These are phyloP conservation scores for Oxyruncus cristatus DNA, from an alignment of 2,113 vertebrate genomes.

Conservation along the genomic window DNA sequence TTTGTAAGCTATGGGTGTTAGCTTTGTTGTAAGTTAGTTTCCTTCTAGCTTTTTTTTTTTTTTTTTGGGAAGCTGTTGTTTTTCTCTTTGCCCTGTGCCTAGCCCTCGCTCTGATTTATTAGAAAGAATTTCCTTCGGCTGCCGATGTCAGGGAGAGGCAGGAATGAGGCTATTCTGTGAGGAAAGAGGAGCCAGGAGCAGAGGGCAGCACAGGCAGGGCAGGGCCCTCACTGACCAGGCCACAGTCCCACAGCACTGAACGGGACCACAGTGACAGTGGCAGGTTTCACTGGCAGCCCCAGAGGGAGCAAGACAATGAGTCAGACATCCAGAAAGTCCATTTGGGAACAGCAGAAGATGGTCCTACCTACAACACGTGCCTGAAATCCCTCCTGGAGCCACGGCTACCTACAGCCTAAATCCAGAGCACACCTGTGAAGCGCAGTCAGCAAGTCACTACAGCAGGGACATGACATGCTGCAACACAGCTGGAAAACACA, in stretches of 20 bases:
- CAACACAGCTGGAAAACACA: background rate
- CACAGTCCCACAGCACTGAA: background rate
- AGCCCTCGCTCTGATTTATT: background rate
- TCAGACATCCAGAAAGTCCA: background rate
- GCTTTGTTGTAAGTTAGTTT: background rate
- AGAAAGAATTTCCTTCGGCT: background rate
- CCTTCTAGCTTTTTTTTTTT: background rate
- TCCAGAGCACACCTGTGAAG: background rate
- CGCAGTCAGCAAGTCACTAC: background rate
- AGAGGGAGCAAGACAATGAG: background rate
- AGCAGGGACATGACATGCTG: background rate
- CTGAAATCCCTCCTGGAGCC: background rate
- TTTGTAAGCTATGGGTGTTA: background rate
- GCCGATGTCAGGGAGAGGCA: background rate
- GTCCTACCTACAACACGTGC: background rate
- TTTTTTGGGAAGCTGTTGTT: background rate
- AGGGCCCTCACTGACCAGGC: background rate
- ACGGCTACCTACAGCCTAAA: background rate
- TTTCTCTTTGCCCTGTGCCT: background rate
- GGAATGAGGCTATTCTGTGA: background rate
- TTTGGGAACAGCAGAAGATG: background rate
- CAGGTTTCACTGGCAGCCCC: background rate
- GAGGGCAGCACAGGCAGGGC: background rate
- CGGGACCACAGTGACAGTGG: background rate
- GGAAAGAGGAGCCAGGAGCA: background rate